These are phyloP conservation scores for Plagiodera versicolora DNA, from an alignment of 2,888 invertebrate species.

Conservation along the genomic window DNA sequence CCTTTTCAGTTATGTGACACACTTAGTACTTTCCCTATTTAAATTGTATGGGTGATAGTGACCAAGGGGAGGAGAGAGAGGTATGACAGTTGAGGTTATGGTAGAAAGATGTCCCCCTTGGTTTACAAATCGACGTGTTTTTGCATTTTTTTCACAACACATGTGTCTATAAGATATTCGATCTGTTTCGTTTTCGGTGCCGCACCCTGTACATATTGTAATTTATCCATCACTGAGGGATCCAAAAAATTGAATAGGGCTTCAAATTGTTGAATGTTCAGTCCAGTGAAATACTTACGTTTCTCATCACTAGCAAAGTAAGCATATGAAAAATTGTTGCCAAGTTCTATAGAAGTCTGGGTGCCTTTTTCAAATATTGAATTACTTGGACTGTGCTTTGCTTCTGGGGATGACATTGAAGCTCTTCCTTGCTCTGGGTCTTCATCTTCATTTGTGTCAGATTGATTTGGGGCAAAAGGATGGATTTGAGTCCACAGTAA, in stretches of 20 bases:
- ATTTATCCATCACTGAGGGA: slow-evolving; percentile 5
- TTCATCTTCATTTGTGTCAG: background rate
- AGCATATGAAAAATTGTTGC: background rate
- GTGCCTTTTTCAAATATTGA: background rate
- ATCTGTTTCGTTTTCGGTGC: too few relatives aligned
- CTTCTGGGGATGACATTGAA: background rate
- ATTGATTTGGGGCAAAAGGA: background rate
- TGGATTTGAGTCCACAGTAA: slow-evolving; percentile 5
- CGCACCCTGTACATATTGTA: slow-evolving; percentile 8
- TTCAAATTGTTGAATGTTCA: slow-evolving; percentile 6
- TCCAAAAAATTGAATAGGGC: slow-evolving; percentile 2
- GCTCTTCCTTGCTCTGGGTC: background rate
- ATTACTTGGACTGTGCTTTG: background rate
- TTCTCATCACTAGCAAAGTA: slow-evolving; percentile 5
- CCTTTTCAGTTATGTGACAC: too few relatives aligned
- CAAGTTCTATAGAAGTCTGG: background rate
- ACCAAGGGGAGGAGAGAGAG: too few relatives aligned
- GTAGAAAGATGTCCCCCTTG: too few relatives aligned
- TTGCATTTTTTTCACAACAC: too few relatives aligned
- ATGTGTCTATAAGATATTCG: too few relatives aligned
- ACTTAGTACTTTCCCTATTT: too few relatives aligned
- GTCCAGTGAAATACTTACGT: slow-evolving; percentile 5
- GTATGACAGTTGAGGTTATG: too few relatives aligned
- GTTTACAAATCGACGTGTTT: too few relatives aligned
- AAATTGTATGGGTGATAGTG: too few relatives aligned